A percentile compares a stretch with the other conserved stretches of the same genome.
phyloP scores from a whole-genome alignment of 1,140 invertebrate genomes.

The Brachionus sp. region DNA sequence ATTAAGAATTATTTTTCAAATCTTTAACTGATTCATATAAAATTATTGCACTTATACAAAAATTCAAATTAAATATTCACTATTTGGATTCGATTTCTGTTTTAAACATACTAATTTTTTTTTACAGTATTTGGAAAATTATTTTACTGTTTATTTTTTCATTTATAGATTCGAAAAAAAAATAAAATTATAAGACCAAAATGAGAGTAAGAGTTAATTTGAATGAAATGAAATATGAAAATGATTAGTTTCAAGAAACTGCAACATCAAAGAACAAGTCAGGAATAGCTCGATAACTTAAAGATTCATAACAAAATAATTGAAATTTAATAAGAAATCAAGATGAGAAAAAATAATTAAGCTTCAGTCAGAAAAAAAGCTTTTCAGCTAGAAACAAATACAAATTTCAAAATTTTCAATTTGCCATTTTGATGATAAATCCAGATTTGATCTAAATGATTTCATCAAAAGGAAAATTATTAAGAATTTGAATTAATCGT shows the following conservation, averaged over 20 bases:
- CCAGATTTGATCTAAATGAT: constrained; percentile 3
- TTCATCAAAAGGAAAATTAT: neutral
- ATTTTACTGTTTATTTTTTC: neutral
- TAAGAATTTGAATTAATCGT: neutral
- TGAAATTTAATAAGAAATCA: constrained; percentile 41
- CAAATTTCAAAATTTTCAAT: constrained; percentile 15
- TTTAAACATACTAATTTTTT: neutral
- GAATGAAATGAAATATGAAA: neutral
- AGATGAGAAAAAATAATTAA: constrained; percentile 41
- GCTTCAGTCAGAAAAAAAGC: constrained; percentile 1
- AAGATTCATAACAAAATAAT: neutral
- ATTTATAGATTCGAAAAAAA: neutral
- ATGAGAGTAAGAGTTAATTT: neutral
- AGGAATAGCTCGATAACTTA: neutral
- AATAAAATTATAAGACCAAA: neutral
- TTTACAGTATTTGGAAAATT: neutral
- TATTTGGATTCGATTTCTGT: neutral
- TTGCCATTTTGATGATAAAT: constrained; percentile 19
- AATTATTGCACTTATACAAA: no score
- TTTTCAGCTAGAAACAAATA: neutral
- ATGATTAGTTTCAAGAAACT: neutral
- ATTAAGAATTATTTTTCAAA: no score
- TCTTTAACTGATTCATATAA: no score
- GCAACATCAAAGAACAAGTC: neutral
- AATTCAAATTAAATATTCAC: neutral